Conservation (phyloP, 2,888 invertebrate genomes). For the Athetis lepigone region DNA sequence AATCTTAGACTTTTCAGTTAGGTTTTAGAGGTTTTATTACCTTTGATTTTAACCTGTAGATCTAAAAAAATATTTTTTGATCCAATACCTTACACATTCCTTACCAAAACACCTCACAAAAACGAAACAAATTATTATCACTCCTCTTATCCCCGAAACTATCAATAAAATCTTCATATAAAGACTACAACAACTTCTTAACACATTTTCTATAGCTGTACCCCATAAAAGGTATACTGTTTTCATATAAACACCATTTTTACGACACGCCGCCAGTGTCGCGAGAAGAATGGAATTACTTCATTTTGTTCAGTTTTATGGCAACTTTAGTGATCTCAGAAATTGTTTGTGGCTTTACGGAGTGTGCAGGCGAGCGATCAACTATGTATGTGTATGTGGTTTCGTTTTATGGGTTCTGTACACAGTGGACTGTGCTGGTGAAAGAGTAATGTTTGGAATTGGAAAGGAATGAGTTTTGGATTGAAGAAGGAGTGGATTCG, state of each 20-base stretch:
- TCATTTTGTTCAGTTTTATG: slow-evolving; percentile 71
- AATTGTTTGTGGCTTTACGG: slow-evolving; percentile 60
- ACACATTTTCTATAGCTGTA: slow-evolving; percentile 30
- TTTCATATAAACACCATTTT: slow-evolving; percentile 72
- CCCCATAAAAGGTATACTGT: slow-evolving; percentile 66
- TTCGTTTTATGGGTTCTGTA: slow-evolving; percentile 8
- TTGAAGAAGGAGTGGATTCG: no score
- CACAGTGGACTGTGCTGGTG: not conserved
- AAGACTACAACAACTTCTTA: slow-evolving; percentile 22
- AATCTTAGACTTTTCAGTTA: no score
- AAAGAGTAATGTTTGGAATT: not conserved
- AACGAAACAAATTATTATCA: slow-evolving; percentile 15
- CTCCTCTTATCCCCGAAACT: not conserved
- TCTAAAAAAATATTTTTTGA: no score
- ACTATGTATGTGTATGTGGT: slow-evolving; percentile 35
- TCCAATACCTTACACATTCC: not conserved
- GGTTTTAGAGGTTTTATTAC: no score
- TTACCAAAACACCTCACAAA: slow-evolving; percentile 2
- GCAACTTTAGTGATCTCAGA: slow-evolving; percentile 65
- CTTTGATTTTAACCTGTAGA: no score
- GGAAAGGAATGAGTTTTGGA: no score
- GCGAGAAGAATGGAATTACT: slow-evolving; percentile 67
- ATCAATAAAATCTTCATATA: slow-evolving; percentile 30
- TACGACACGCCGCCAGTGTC: slow-evolving; percentile 67
- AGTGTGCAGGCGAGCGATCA: slow-evolving; percentile 46